A percentile compares a stretch with the other conserved stretches of the same genome.
Evolutionary conservation across 1,140 invertebrate genomes (phyloP).

Genomic region (Dinoponera quadriceps): DNA sequence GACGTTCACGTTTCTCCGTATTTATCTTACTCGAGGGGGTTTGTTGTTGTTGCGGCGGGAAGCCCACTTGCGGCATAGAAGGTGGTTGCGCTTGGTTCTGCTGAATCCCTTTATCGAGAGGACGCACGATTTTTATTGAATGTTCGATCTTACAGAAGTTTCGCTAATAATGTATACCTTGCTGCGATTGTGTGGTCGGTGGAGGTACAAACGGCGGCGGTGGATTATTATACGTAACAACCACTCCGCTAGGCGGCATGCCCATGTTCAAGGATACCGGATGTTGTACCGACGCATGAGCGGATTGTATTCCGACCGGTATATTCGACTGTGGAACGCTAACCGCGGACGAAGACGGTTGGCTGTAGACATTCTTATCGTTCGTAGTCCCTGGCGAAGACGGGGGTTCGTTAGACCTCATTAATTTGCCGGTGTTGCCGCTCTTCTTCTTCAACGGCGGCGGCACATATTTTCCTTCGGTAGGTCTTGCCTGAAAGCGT

Average conservation of each 20-base stretch:
- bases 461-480: conserved; percentile 91
- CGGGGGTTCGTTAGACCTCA: conserved; percentile 87
- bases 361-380: conserved; percentile 82
- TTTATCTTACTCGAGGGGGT: conserved; percentile 79
- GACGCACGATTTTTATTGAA: conserved; percentile 13
- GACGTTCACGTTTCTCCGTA: conserved; percentile 83
- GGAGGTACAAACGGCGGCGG: conserved; percentile 83
- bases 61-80: conserved; percentile 81
- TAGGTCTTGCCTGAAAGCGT: conserved; percentile 71
- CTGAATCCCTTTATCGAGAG: conserved; percentile 78
- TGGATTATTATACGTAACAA: conserved; percentile 82
- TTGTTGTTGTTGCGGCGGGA: conserved; percentile 74
- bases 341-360: conserved; percentile 79
- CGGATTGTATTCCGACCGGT: conserved; percentile 79
- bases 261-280: conserved; percentile 81
- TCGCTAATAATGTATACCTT: conserved; percentile 50
- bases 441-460: conserved; percentile 90
- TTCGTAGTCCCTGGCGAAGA: conserved; percentile 79
- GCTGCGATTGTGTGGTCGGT: conserved; percentile 81
- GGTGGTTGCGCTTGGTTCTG: conserved; percentile 82
- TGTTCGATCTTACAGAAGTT: conserved; percentile 10
- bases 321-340: conserved; percentile 82
- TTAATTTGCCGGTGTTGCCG: conserved; percentile 86
- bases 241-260: conserved; percentile 83
- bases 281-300: conserved; percentile 81